phyloP scores from a whole-genome alignment of 2,113 vertebrate genomes.

The Delphinus delphis region DNA sequence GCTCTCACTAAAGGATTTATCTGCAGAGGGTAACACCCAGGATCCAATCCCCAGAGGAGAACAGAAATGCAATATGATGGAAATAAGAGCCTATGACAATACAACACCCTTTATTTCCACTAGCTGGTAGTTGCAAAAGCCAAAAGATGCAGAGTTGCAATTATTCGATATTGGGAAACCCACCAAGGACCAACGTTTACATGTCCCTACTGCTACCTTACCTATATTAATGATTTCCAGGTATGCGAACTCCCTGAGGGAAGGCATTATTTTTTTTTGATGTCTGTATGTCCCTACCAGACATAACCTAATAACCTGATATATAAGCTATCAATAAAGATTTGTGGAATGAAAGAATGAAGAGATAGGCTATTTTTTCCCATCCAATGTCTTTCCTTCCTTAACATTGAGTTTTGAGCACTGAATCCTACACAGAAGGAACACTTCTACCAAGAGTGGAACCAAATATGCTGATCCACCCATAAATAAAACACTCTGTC shows the following conservation, averaged over 20 bases:
- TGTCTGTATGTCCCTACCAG: neutral
- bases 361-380: neutral
- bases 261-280: neutral
- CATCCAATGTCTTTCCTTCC: neutral
- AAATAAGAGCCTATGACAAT: neutral
- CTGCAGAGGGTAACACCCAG: neutral
- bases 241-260: neutral
- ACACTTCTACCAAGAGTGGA: neutral
- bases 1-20: neutral
- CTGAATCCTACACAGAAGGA: neutral
- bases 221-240: neutral
- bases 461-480: neutral
- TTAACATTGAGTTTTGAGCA: neutral
- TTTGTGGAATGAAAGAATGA: neutral
- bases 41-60: neutral
- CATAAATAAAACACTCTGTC: neutral
- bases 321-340: neutral
- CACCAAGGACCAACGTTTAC: neutral
- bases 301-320: neutral
- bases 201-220: neutral
- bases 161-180: neutral
- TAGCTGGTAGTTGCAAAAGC: neutral
- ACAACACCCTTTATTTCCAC: neutral
- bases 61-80: neutral
- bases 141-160: neutral